phyloP scores from a whole-genome alignment of 2,113 vertebrate species.

The Dinomys branickii region DNA sequence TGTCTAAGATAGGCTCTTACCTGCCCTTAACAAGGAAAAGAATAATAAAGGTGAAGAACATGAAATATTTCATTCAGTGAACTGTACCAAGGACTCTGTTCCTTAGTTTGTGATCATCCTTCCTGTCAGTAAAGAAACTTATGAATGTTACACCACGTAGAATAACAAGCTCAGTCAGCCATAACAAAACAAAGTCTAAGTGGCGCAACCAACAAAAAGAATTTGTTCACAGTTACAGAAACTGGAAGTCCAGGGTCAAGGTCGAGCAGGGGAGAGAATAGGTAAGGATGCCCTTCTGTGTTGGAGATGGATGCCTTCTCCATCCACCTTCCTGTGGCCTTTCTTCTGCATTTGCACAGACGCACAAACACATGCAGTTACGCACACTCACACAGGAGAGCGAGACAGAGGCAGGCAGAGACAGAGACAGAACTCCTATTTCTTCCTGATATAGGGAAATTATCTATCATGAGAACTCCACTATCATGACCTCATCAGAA shows the following conservation, averaged over 20 bases:
- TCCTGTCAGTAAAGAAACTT: neutral
- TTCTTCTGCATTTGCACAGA: neutral
- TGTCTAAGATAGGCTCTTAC: neutral
- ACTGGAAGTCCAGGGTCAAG: neutral
- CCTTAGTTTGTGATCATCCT: neutral
- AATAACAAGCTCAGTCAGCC: neutral
- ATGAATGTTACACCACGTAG: fast-evolving
- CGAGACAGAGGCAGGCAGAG: too few relatives aligned
- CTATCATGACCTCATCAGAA: neutral
- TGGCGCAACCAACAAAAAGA: neutral
- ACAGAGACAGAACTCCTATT: neutral
- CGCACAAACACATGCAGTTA: neutral
- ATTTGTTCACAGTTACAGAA: too few relatives aligned
- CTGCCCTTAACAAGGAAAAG: neutral
- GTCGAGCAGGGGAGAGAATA: too few relatives aligned
- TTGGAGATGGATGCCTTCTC: neutral
- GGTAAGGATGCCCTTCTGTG: neutral
- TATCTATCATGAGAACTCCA: neutral
- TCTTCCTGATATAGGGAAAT: neutral
- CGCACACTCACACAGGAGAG: too few relatives aligned
- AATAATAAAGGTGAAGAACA: neutral
- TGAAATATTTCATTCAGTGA: neutral
- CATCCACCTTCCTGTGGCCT: neutral
- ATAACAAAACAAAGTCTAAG: neutral
- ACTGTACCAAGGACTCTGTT: neutral